Base-by-base conservation (phyloP, 2,888 invertebrate species). In the Cybosia mesomella region DNA sequence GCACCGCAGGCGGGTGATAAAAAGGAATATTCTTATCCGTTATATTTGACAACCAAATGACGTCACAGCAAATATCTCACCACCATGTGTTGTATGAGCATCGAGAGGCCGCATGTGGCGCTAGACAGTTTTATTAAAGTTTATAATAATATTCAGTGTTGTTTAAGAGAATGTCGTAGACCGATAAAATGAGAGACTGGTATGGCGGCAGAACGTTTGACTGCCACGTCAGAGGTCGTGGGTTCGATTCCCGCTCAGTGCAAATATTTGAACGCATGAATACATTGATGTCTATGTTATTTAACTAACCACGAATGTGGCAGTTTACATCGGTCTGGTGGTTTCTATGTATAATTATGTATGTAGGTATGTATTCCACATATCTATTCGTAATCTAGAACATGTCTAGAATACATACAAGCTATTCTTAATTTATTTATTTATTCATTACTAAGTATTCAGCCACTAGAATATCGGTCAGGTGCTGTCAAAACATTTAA, bases 91-190 rank as follows among this genome's bases (percentile, higher is more conserved):
- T n/a, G n/a, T 49, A 8, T 49, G n/a, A 49, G 49, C n/a, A 49
- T n/a, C n/a, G 18, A 2, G 28, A 15, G 34, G 54, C 66, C 58
- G 36, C 55, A 57, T 55, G 49, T 28, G 59, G 73, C 59, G 36
- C 53, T 57, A 32, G 34, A 68, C 21, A 58, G 3, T 71, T 65
- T 68, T 76, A 76, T 71, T 75, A 73, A 73, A 76, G 1, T 72
- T 70, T 64, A 55, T 67, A 69, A 49, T 62, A n/a, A 22, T 62
- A 32, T 34, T 32, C n/a, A 18, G 28, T 32, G 32, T 18, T 24
- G 55, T 55, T 55, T 24, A 8, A 24, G 15, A 28, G 18, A 55
- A 8, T 55, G 22, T n/a, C 8, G 9, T 49, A n/a, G n/a, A 43
- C 43, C 7, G 43, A 49, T 2, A n/a, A 9, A n/a, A n/a, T n/a